These are phyloP conservation scores for Galagoides demidoff DNA, from an alignment of 2,797 vertebrate genomes.

Conservation along the genomic window DNA sequence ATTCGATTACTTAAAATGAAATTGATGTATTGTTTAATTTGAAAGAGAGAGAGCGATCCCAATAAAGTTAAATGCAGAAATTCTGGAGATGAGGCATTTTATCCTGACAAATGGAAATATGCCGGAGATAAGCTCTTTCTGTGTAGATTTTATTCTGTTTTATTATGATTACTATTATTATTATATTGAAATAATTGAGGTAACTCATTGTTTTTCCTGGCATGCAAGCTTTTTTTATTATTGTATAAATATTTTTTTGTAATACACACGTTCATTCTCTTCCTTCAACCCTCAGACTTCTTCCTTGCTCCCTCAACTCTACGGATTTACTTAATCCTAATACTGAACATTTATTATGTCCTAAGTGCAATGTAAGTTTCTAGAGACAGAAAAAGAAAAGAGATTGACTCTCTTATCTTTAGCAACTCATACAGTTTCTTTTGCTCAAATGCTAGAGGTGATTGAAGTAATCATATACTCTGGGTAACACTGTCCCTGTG, in stretches of 20 bases:
- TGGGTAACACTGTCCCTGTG: background rate
- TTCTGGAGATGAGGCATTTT: constrained; percentile 45
- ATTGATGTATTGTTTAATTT: background rate
- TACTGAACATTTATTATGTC: background rate
- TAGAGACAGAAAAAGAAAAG: constrained; percentile 27
- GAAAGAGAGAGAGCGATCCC: background rate
- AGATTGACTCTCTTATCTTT: background rate
- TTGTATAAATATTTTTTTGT: background rate
- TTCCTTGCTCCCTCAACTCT: constrained; percentile 18
- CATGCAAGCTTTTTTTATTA: constrained; percentile 44
- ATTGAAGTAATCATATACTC: background rate
- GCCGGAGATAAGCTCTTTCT: background rate
- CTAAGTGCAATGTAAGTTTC: constrained; percentile 18
- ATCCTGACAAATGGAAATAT: constrained; percentile 39
- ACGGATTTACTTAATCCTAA: background rate
- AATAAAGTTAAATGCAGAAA: constrained; percentile 11
- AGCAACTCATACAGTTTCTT: background rate
- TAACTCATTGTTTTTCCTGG: constrained; percentile 21
- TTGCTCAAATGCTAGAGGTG: background rate
- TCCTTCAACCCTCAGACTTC: background rate
- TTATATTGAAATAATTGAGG: constrained; percentile 37
- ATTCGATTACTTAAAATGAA: constrained; percentile 29
- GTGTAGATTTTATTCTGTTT: constrained; percentile 11
- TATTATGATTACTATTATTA: constrained; percentile 22
- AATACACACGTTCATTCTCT: background rate